phyloP scores from a whole-genome alignment of 2,113 vertebrate genomes.

The Pteropus alecto region DNA sequence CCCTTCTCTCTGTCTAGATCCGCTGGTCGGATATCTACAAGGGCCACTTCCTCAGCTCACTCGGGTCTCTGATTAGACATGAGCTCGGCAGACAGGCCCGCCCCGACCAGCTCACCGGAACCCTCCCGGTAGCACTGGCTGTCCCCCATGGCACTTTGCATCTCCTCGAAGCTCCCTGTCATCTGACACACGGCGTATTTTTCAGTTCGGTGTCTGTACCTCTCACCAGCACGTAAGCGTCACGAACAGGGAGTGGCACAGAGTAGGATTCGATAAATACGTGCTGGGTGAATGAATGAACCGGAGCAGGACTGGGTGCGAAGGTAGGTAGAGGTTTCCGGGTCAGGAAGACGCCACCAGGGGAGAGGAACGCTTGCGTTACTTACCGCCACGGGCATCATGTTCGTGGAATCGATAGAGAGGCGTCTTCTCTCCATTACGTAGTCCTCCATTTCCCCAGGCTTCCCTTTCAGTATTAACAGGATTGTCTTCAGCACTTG shows the following conservation, averaged over 20 bases:
- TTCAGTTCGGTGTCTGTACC: background rate
- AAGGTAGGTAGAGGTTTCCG: background rate
- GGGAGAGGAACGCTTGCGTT: background rate
- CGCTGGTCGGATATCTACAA: background rate
- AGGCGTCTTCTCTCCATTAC: background rate
- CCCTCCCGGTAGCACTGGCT: too few species aligned
- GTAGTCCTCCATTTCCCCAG: background rate
- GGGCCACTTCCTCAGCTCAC: background rate
- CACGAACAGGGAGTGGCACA: too few species aligned
- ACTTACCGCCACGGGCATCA: conserved; percentile 69
- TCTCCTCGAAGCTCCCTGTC: background rate
- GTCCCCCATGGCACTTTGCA: background rate
- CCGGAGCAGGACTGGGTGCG: background rate
- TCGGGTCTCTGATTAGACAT: background rate
- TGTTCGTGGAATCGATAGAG: background rate
- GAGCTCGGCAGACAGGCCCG: background rate
- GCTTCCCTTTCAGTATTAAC: conserved; percentile 62
- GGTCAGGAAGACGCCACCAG: background rate
- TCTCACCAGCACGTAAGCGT: background rate
- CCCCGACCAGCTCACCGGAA: background rate
- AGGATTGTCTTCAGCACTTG: conserved; percentile 59
- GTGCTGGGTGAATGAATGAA: background rate
- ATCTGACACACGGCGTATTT: background rate
- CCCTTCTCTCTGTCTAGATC: background rate
- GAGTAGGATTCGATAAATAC: background rate